A percentile compares a stretch with the other conserved stretches of the same genome.
Conservation (phyloP, 1,140 invertebrate genomes). For the Tetragnatha versicolor region DNA sequence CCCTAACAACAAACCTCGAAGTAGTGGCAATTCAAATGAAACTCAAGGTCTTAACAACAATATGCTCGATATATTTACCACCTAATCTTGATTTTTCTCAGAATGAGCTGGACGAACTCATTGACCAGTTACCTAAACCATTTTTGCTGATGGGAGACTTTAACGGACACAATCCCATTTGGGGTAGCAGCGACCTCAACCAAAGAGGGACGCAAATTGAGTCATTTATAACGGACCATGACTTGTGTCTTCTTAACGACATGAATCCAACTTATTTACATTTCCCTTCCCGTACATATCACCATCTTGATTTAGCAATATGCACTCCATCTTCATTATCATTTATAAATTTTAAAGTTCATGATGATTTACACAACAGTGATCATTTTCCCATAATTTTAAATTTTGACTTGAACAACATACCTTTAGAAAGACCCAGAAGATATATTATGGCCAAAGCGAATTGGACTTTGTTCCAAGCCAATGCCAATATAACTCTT, state of each 20-base stretch:
- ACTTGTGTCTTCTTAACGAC: neutral
- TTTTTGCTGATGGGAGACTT: neutral
- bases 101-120: neutral
- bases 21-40: neutral
- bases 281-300: neutral
- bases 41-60: neutral
- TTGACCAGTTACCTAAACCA: neutral
- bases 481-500: neutral
- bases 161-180: neutral
- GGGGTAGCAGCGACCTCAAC: neutral
- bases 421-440: neutral
- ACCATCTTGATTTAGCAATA: neutral
- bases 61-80: neutral
- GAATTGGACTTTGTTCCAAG: neutral
- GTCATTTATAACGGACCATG: neutral
- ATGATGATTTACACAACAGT: no score
- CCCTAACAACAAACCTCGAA: neutral
- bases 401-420: neutral
- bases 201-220: neutral
- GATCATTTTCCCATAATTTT: no score
- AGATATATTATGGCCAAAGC: neutral
- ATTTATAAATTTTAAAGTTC: neutral
- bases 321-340: neutral
- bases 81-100: neutral
- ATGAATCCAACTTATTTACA: neutral